A percentile compares a stretch with the other conserved stretches of the same genome.
These are phyloP conservation scores for Cossypha caffra DNA, from an alignment of 2,797 vertebrate species.

Conservation along the genomic window DNA sequence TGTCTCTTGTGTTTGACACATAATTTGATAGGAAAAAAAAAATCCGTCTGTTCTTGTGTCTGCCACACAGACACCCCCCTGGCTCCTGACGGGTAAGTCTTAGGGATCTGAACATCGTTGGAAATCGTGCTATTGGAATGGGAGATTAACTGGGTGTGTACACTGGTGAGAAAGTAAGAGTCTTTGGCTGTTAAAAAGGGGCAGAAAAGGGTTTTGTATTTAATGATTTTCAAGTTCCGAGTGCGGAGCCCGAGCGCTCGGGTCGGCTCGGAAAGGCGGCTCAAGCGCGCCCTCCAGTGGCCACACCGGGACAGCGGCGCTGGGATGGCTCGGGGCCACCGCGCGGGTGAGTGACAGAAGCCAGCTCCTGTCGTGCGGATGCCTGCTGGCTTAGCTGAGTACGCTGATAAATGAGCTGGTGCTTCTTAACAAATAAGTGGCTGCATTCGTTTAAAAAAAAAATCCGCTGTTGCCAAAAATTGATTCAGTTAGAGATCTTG, in stretches of 20 bases:
- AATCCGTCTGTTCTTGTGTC: background rate
- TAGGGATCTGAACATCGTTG: background rate
- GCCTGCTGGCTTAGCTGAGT: background rate
- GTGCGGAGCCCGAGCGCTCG: accelerated
- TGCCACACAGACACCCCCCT: accelerated
- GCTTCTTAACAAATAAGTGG: background rate
- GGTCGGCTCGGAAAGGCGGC: background rate
- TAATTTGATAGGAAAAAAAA: background rate
- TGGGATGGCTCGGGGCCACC: accelerated
- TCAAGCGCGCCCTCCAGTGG: conserved; percentile 38
- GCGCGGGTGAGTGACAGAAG: background rate
- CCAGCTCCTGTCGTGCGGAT: background rate
- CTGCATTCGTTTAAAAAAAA: background rate
- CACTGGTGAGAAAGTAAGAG: background rate
- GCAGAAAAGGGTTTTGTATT: accelerated
- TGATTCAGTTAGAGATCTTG: background rate
- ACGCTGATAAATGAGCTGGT: background rate
- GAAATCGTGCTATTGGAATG: background rate
- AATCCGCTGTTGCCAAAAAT: background rate
- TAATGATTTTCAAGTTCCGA: accelerated
- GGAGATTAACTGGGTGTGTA: background rate
- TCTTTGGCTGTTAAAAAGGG: background rate
- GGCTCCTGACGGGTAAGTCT: background rate
- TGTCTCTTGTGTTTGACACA: background rate
- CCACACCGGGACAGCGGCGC: accelerated